These are phyloP conservation scores for Cyanoderma ruficeps DNA, from an alignment of 2,113 vertebrate species.

Conservation along the genomic window DNA sequence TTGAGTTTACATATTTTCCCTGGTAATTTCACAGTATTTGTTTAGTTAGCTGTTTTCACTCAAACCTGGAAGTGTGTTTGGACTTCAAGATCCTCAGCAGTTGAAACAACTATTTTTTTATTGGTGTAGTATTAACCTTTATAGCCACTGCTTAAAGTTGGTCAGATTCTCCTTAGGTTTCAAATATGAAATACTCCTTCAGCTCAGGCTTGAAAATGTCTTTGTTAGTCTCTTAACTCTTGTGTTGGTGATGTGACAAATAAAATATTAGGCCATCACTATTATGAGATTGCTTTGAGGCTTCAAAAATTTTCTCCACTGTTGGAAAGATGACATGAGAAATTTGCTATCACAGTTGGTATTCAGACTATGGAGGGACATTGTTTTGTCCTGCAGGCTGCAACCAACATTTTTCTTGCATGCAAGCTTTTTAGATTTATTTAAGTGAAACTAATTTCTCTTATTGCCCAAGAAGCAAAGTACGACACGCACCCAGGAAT, in stretches of 20 bases:
- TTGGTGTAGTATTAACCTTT: not conserved
- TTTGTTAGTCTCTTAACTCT: not conserved
- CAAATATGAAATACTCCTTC: not conserved
- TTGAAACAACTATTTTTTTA: not conserved
- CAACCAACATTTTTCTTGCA: not conserved
- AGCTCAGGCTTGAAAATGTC: not conserved
- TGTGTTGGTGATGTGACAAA: not conserved
- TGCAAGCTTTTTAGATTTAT: not conserved
- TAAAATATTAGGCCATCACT: not conserved
- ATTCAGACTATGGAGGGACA: not conserved
- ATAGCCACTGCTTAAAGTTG: not conserved
- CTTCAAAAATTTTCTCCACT: not conserved
- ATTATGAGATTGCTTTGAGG: not conserved
- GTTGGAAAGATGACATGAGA: not conserved
- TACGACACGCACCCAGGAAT: not conserved
- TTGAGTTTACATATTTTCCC: not conserved
- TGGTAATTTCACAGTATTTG: not conserved
- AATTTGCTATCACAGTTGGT: not conserved
- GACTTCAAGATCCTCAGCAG: not conserved
- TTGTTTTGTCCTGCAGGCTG: not conserved
- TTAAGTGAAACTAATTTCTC: not conserved
- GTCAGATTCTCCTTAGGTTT: not conserved
- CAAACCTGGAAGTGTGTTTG: not conserved
- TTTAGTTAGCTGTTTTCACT: not conserved
- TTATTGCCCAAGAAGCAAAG: not conserved